Percentiles rank a stretch among this genome's conserved stretches.
Evolutionary conservation across 2,113 vertebrate genomes (phyloP).

Genomic region (Athene noctua): DNA sequence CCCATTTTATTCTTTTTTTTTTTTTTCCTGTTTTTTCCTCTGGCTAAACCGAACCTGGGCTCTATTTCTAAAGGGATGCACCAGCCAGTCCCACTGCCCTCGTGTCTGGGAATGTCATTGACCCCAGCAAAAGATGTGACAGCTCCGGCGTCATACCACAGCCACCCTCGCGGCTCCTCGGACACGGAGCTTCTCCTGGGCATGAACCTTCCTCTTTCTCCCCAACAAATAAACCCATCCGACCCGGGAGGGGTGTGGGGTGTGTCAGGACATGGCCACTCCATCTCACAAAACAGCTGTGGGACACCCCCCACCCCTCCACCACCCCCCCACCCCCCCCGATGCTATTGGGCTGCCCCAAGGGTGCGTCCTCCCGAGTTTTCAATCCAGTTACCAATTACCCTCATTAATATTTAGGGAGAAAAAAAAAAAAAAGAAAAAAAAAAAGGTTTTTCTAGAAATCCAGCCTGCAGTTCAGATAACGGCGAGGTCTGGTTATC

Average conservation of each 20-base stretch:
- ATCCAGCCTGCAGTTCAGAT: not conserved
- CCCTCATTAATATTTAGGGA: not conserved
- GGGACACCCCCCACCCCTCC: not conserved
- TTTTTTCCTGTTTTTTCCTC: not conserved
- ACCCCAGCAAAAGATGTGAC: not conserved
- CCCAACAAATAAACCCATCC: not conserved
- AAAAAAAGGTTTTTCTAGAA: not conserved
- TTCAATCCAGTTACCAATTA: not conserved
- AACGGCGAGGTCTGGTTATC: not conserved
- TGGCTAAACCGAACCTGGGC: rapidly evolving
- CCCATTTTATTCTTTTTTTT: not conserved
- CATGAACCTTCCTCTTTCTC: not conserved
- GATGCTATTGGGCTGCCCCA: not conserved
- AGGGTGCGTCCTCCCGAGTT: not conserved
- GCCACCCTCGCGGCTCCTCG: rapidly evolving
- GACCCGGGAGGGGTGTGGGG: no score
- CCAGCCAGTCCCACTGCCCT: rapidly evolving
- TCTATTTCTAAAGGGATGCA: not conserved
- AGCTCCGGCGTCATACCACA: not conserved
- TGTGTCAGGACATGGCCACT: not conserved
- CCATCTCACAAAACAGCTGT: not conserved
- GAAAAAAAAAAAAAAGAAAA: no score
- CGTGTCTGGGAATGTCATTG: rapidly evolving
- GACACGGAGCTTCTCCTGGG: not conserved
- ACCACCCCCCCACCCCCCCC: no score